Percentiles rank a stretch among this genome's conserved stretches.
Conservation (phyloP, 2,113 vertebrate genomes). For the Seriola aureovittata region DNA sequence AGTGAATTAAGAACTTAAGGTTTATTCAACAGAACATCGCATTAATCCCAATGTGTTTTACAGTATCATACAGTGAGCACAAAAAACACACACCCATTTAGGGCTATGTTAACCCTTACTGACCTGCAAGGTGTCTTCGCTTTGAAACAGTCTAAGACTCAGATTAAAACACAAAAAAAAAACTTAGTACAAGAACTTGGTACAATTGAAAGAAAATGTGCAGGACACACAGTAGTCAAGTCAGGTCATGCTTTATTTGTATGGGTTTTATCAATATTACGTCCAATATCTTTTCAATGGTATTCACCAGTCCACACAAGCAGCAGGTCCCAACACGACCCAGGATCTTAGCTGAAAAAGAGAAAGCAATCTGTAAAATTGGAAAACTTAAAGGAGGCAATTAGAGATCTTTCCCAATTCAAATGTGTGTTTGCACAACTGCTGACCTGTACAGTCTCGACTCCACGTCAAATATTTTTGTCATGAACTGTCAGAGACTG, state of each 20-base stretch:
- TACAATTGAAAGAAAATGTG: background rate
- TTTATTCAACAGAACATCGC: background rate
- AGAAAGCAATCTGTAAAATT: background rate
- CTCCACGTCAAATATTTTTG: background rate
- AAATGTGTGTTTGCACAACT: background rate
- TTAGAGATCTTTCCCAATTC: no score
- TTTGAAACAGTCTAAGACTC: background rate
- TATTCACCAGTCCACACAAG: background rate
- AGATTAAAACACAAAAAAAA: no score
- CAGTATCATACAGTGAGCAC: background rate
- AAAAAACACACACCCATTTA: background rate
- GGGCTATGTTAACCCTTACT: no score
- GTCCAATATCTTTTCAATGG: background rate
- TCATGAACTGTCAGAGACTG: no score
- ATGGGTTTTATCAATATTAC: background rate
- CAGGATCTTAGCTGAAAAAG: fast-evolving
- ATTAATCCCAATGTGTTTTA: no score
- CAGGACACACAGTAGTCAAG: background rate
- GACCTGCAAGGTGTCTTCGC: background rate
- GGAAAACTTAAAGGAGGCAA: background rate
- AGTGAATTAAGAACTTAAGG: background rate
- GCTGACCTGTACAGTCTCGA: no score
- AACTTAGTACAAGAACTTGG: background rate
- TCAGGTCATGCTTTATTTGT: background rate
- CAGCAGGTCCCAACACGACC: background rate